Evolutionary conservation across 1,140 invertebrate genomes (phyloP).

Genomic region (Drosophila ambigua): DNA sequence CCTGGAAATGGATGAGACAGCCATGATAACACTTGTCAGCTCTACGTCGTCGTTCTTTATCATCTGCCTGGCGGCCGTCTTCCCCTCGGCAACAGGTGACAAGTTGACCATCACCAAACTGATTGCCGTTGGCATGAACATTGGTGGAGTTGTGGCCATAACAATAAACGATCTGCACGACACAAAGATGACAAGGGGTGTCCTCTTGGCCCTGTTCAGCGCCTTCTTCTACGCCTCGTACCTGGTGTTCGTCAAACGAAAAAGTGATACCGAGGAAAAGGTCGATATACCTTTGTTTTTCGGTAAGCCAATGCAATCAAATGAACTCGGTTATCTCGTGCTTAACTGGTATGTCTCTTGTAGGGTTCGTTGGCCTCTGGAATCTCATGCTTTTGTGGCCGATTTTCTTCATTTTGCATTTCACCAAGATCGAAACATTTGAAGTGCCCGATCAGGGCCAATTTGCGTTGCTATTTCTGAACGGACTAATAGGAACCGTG

Average conservation of each 20-base stretch:
- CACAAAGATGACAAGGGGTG: conserved; percentile 88
- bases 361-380: conserved; percentile 95
- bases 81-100: conserved; percentile 91
- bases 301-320: conserved; percentile 85
- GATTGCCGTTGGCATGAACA: conserved; percentile 90
- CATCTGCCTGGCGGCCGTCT: conserved; percentile 90
- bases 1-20: conserved; percentile 89
- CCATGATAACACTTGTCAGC: conserved; percentile 91
- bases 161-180: conserved; percentile 89
- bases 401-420: conserved; percentile 93
- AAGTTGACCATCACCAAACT: conserved; percentile 93
- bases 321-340: neutral
- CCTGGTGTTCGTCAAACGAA: conserved; percentile 91
- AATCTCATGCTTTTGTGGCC: conserved; percentile 93
- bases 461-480: conserved; percentile 90
- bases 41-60: conserved; percentile 94
- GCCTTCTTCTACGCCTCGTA: conserved; percentile 94
- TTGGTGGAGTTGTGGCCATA: conserved; percentile 90
- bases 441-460: conserved; percentile 92
- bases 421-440: conserved; percentile 90
- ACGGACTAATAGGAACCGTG: conserved; percentile 94
- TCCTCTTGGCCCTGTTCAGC: conserved; percentile 91
- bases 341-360: conserved; percentile 11
- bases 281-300: conserved; percentile 96
- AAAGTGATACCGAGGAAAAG: conserved; percentile 93